A percentile compares a stretch with the other conserved stretches of the same genome.
phyloP scores from a whole-genome alignment of 1,140 invertebrate species.

The Arion vulgaris region DNA sequence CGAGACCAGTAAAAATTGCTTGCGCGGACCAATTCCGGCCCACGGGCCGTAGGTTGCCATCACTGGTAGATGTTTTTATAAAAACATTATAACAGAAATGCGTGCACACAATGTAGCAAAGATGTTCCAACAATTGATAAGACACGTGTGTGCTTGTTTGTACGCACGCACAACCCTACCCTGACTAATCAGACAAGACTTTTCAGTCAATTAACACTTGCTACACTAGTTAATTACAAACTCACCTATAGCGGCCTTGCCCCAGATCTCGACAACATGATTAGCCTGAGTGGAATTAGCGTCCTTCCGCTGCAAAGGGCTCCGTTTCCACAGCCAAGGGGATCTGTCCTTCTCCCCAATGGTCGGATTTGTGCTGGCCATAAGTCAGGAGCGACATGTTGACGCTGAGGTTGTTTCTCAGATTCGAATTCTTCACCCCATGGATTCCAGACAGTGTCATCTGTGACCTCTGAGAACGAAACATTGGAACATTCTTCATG shows the following conservation, averaged over 20 bases:
- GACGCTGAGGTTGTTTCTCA: constrained; percentile 51
- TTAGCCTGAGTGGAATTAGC: constrained; percentile 42
- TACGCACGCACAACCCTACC: no score
- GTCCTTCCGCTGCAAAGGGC: constrained; percentile 42
- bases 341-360: constrained; percentile 45
- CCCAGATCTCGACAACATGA: constrained; percentile 74
- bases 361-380: constrained; percentile 52
- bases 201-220: no score
- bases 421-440: constrained; percentile 72
- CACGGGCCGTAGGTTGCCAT: no score
- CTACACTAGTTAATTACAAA: no score
- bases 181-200: no score
- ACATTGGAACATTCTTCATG: background rate
- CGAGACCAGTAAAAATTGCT: no score
- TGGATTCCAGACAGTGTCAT: constrained; percentile 70
- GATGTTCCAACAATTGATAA: no score
- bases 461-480: constrained; percentile 60
- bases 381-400: constrained; percentile 56
- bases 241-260: constrained; percentile 76
- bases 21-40: no score
- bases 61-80: no score
- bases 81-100: no score
- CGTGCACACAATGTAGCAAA: no score
- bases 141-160: no score
- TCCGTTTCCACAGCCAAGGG: constrained; percentile 45